phyloP scores from a whole-genome alignment of 2,113 vertebrate genomes.

The Euleptes europaea region DNA sequence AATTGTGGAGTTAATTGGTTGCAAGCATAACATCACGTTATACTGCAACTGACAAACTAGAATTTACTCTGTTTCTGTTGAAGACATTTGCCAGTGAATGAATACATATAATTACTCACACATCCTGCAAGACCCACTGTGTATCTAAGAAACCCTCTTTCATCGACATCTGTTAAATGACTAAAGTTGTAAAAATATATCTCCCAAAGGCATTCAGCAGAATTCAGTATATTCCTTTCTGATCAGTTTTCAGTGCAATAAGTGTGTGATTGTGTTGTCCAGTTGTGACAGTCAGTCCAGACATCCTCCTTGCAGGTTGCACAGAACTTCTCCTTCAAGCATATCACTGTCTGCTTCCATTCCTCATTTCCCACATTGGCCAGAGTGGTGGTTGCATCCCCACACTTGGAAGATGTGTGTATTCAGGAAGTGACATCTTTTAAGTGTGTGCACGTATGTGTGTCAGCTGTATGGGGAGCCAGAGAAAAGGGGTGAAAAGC shows the following conservation, averaged over 20 bases:
- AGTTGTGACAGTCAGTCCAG: background rate
- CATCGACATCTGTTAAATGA: constrained; percentile 13
- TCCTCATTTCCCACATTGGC: no score
- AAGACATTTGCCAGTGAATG: constrained; percentile 16
- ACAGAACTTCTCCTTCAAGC: no score
- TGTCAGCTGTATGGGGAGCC: background rate
- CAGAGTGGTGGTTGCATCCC: background rate
- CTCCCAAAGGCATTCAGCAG: background rate
- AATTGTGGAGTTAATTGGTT: background rate
- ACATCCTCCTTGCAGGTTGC: background rate
- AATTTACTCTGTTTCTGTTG: background rate
- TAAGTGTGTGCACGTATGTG: background rate
- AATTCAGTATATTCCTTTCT: background rate
- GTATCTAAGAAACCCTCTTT: background rate
- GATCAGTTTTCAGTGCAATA: background rate
- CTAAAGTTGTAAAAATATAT: background rate
- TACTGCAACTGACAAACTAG: constrained; percentile 11
- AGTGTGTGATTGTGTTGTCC: background rate
- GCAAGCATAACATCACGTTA: constrained; percentile 13
- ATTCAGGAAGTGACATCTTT: background rate
- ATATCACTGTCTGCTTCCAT: background rate
- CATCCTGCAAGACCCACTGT: background rate
- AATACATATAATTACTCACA: background rate
- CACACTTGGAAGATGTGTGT: background rate
- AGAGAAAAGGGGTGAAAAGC: no score